phyloP scores from a whole-genome alignment of 2,113 vertebrate genomes.

The Natator depressus region DNA sequence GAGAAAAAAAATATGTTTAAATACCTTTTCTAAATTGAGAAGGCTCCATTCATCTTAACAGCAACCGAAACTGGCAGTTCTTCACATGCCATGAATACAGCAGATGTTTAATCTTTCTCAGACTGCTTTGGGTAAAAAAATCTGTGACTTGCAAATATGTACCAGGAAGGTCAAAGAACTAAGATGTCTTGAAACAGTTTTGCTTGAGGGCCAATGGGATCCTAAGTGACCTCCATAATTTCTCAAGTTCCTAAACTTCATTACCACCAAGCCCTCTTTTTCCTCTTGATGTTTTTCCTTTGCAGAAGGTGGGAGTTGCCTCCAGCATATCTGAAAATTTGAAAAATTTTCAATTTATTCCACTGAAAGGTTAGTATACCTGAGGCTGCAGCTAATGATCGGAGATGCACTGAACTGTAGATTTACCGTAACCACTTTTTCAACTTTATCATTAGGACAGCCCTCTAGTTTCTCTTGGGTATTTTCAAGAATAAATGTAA shows the following conservation, averaged over 20 bases:
- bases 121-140: constrained; percentile 46
- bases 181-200: constrained; percentile 48
- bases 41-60: constrained; percentile 42
- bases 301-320: constrained; percentile 33
- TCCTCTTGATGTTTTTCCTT: constrained; percentile 32
- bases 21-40: constrained; percentile 31
- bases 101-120: constrained; percentile 67
- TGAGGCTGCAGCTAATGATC: constrained; percentile 37
- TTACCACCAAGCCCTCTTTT: constrained; percentile 10
- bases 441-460: neutral
- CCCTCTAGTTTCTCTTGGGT: neutral
- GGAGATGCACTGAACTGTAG: neutral
- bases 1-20: constrained; percentile 31
- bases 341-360: constrained; percentile 45
- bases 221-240: constrained; percentile 38
- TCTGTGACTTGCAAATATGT: constrained; percentile 42
- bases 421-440: neutral
- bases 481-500: neutral
- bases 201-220: constrained; percentile 24
- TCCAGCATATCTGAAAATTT: constrained; percentile 23
- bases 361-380: constrained; percentile 27
- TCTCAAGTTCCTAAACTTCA: constrained; percentile 28
- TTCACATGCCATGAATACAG: constrained; percentile 25
- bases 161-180: constrained; percentile 52
- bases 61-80: constrained; percentile 10